phyloP scores from a whole-genome alignment of 2,113 vertebrate genomes.

The Macquaria ambigua region DNA sequence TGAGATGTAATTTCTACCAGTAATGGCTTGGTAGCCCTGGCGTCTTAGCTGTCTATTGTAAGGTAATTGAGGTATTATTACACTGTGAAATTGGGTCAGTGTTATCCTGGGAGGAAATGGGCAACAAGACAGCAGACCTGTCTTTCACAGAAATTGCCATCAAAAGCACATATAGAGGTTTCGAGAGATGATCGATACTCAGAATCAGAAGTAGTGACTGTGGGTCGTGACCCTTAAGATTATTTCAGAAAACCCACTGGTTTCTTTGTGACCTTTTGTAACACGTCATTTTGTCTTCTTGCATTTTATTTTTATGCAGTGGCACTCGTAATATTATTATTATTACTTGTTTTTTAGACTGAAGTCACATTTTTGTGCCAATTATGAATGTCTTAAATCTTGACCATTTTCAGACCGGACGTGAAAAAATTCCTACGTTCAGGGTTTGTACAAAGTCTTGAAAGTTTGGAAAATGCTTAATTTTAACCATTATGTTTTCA shows the following conservation, averaged over 20 bases:
- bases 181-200: slow-evolving; percentile 62
- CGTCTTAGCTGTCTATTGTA: slow-evolving; percentile 61
- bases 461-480: too few relatives aligned
- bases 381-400: background rate
- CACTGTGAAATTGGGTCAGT: slow-evolving; percentile 73
- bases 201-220: slow-evolving; percentile 46
- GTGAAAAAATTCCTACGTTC: background rate
- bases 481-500: too few relatives aligned
- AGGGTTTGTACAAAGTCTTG: too few relatives aligned
- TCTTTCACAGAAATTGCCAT: slow-evolving; percentile 65
- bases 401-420: background rate
- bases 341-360: background rate
- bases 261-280: slow-evolving; percentile 43
- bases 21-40: slow-evolving; percentile 56
- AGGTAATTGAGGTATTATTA: slow-evolving; percentile 78
- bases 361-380: background rate
- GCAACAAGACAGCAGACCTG: slow-evolving; percentile 56
- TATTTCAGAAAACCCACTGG: slow-evolving; percentile 41
- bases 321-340: too few relatives aligned
- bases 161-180: slow-evolving; percentile 61
- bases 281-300: slow-evolving; percentile 37
- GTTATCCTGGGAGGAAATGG: slow-evolving; percentile 64
- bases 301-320: slow-evolving; percentile 4
- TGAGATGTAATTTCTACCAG: slow-evolving; percentile 64
- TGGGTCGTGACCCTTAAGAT: slow-evolving; percentile 52